Base-by-base conservation (phyloP, 2,113 vertebrate species). In the Barnardius zonarius region DNA sequence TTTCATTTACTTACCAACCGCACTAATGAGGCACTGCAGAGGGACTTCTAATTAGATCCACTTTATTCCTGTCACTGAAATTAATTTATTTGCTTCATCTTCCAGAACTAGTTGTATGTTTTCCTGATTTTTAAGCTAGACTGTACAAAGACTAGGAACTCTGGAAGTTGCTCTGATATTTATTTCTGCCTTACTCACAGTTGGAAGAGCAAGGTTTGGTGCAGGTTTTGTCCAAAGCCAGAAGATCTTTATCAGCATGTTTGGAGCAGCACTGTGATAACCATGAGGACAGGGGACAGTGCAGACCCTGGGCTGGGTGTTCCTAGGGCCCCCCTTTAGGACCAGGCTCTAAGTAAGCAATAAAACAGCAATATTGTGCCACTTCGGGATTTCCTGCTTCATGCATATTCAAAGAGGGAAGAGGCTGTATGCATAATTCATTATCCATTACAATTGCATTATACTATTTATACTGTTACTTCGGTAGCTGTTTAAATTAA, bases 1-100 rank as follows among this genome's bases (percentile, higher is more conserved):
- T 98, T 97, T 98, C 98, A 98, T 99, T 99, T 98, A 98, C 98
- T 98, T 94, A 97, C 97, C 97, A 98, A 91, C 97, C 97, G 88
- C 97, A 74, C 98, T 99, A 99, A 99, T 98, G 98, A 99, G 98
- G 97, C 95, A 52, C 96, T 98, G 98, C 98, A 94, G 94, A 92
- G 98, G 98, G 98, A 98, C 97, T 98, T 94, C 98, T 99, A 99
- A 99, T 99, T 99, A 98, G 97, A 98, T 98, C 98, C 98, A 98
- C 98, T 99, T 98, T 98, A 98, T 99, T 99, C 98, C 98, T 98
- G 98, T 98, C 98, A 98, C 98, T 98, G 98, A 99, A 98, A 99
- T 99, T 98, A 98, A 98, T 98, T 98, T 98, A 97, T 93, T 97
- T 98, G 97, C 97, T 98, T 98, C 97, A 96, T 97, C 96, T 97